Base-by-base conservation (phyloP, 2,797 vertebrate species). In the Fratercula arctica region DNA sequence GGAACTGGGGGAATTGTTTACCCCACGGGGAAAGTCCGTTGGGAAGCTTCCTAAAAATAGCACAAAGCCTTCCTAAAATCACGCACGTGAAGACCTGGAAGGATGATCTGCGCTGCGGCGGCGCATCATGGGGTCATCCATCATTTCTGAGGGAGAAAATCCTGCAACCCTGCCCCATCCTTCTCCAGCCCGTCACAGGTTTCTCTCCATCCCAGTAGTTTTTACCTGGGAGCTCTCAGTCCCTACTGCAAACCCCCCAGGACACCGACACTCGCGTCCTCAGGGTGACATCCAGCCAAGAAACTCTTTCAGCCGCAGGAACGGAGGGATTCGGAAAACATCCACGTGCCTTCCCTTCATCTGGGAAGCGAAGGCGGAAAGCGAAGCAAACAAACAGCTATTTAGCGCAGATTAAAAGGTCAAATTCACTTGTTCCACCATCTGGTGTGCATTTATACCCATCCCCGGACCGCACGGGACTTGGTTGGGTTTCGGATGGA, bases 391-490 rank as follows among this genome's bases (percentile, higher is more conserved):
- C 91, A 96, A 96, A 78, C 26, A 56, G 63, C 95, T 66, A 48
- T 91, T 97, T 67, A 89, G 92, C 29, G 33, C 17, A 59, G 91
- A 94, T 67, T 73, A 56, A 90, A 96, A 96, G 93, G 94, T 96
- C 96, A 95, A 45, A 81, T 92, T 56, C 82, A 87, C 87, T 96
- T 79, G 83, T 81, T 85, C 76, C 70, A 88, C 91, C 95, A 95
- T 95, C 93, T 97, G 97, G 74, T 87, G 37, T 95, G 90, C 92
- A 96, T 97, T 97, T 97, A 92, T 93, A 91, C 85, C 88, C 84
- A 19, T 31, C 64, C 51, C 68, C 15, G 16, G 51, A 31, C 69
- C 0, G 1, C 16, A 64, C 13, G 10, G 67, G 64, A 61, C 26
- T 6, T 35, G 33, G 43, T 73, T 80, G 68, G 69, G 68, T 57